These are phyloP conservation scores for Oncorhynchus mykiss DNA, from an alignment of 2,113 vertebrate genomes.

Conservation along the genomic window DNA sequence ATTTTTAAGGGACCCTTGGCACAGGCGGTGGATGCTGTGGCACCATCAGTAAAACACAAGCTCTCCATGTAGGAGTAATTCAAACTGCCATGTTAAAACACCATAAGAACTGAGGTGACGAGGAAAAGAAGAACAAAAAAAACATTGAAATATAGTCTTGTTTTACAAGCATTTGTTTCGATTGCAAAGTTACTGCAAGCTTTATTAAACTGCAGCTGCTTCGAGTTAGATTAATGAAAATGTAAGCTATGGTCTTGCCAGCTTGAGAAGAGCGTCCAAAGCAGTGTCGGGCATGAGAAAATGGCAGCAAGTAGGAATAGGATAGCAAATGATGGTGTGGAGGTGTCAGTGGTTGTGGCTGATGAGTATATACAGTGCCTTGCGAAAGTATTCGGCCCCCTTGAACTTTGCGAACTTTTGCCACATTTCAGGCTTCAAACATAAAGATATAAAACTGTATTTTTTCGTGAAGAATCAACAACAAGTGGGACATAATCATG, in stretches of 20 bases:
- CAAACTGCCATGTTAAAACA: slow-evolving; percentile 21
- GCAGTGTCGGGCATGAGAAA: not conserved
- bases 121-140: slow-evolving; percentile 36
- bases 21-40: slow-evolving; percentile 24
- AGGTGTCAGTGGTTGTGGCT: not conserved
- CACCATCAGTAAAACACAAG: slow-evolving; percentile 39
- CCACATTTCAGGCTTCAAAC: too few relatives aligned
- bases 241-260: not conserved
- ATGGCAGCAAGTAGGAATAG: not conserved
- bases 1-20: slow-evolving; percentile 42
- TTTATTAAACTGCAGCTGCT: slow-evolving; percentile 53
- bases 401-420: too few relatives aligned
- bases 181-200: slow-evolving; percentile 48
- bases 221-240: slow-evolving; percentile 22
- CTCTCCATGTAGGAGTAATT: slow-evolving; percentile 34
- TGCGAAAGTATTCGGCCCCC: too few relatives aligned
- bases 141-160: slow-evolving; percentile 54
- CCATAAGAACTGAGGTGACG: slow-evolving; percentile 14
- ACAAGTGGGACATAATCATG: too few relatives aligned
- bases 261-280: not conserved
- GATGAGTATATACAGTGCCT: too few relatives aligned
- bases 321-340: not conserved
- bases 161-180: slow-evolving; percentile 49
- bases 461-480: too few relatives aligned
- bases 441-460: too few relatives aligned